Conservation (phyloP, 2,888 invertebrate genomes). For the Ormyrus pomaceus region DNA sequence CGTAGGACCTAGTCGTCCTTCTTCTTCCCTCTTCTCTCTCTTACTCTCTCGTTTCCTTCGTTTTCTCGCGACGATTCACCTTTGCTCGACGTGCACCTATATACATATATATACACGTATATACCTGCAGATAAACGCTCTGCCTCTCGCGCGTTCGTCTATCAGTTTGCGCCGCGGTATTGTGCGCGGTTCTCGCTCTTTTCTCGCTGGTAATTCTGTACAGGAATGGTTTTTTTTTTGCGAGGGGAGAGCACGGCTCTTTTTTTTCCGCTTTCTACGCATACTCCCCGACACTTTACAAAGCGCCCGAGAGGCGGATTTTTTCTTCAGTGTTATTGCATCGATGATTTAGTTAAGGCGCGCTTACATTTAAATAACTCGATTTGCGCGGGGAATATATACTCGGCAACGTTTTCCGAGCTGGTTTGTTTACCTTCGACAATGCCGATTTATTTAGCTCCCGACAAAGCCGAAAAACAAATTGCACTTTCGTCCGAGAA, state of each 20-base stretch:
- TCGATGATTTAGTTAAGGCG: too few species aligned
- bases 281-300: not conserved
- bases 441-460: too few species aligned
- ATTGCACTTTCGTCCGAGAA: too few species aligned
- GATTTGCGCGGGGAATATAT: too few species aligned
- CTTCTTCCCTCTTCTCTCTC: slow-evolving; percentile 48
- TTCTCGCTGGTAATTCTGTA: not conserved
- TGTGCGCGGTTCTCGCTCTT: not conserved
- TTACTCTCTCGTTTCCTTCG: slow-evolving; percentile 24
- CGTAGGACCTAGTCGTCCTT: too few species aligned
- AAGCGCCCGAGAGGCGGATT: too few species aligned
- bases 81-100: not conserved
- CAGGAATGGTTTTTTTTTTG: not conserved
- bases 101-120: not conserved
- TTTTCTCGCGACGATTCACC: slow-evolving; percentile 35
- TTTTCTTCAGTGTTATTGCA: too few species aligned
- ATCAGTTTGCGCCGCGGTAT: slow-evolving; percentile 28
- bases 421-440: too few species aligned
- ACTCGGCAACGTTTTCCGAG: too few species aligned
- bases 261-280: not conserved
- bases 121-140: slow-evolving; percentile 33
- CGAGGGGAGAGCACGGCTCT: not conserved
- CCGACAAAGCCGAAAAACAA: too few species aligned
- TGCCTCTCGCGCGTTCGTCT: slow-evolving; percentile 27
- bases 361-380: too few species aligned